phyloP scores from a whole-genome alignment of 92 coral and sea anemone species.

The Actinernus sp. region DNA sequence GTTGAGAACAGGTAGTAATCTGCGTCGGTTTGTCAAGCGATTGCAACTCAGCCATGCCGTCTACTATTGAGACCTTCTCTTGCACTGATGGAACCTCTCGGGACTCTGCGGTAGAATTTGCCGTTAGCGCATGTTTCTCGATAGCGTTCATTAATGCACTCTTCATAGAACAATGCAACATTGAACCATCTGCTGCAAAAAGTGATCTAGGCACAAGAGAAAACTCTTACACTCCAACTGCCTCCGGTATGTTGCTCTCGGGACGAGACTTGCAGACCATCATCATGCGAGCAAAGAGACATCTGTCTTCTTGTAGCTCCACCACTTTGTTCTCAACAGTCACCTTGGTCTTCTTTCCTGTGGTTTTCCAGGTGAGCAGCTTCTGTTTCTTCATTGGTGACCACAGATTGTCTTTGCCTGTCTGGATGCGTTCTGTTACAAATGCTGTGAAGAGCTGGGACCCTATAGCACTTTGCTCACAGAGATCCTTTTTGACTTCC shows the following conservation, averaged over 20 bases:
- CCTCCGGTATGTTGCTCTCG: conserved; percentile 33
- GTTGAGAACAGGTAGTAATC: conserved; percentile 35
- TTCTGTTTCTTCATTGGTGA: conserved; percentile 48
- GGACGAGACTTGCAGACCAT: not conserved
- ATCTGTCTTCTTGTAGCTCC: conserved; percentile 46
- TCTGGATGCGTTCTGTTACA: conserved; percentile 34
- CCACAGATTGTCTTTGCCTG: conserved; percentile 28
- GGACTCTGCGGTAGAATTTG: not conserved
- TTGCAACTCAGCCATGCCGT: conserved; percentile 71
- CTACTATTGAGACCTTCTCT: conserved; percentile 19
- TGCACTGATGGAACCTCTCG: not conserved
- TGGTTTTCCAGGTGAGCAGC: conserved; percentile 39
- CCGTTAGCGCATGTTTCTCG: not conserved
- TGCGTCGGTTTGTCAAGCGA: conserved; percentile 38
- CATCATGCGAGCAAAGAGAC: conserved; percentile 41
- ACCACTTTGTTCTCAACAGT: conserved; percentile 15
- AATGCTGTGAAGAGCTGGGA: conserved; percentile 18
- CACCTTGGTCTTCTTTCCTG: conserved; percentile 11
- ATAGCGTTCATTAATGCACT: conserved; percentile 17
- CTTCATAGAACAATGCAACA: conserved; percentile 18
- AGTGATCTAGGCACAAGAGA: conserved; percentile 26
- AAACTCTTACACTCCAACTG: conserved; percentile 32
- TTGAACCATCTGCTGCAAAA: conserved; percentile 34
- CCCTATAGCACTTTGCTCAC: conserved; percentile 19
- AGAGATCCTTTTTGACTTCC: conserved; percentile 25